Conservation (phyloP, 2,113 vertebrate genomes). For the Gila orcuttii region DNA sequence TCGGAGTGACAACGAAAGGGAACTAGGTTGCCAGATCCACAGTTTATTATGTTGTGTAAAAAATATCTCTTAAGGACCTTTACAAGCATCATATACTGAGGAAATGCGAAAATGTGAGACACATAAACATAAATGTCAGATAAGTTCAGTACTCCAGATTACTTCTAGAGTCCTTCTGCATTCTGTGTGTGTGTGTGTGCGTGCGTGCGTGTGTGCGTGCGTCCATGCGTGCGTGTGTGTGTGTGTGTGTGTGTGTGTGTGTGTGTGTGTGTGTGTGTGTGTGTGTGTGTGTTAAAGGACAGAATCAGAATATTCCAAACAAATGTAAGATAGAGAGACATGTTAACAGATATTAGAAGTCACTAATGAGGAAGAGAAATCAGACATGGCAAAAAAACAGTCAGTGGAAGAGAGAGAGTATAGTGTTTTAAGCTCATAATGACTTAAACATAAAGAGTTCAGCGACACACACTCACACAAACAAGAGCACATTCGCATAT, state of each 20-base stretch:
- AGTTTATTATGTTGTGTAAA: constrained; percentile 5
- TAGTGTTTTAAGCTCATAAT: not conserved
- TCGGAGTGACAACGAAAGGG: too few relatives aligned
- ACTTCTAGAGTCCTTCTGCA: not conserved
- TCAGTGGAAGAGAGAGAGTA: not conserved
- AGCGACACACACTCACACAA: not conserved
- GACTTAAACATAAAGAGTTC: constrained; percentile 31
- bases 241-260: too few relatives aligned
- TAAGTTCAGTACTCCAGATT: not conserved
- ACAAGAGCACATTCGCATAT: not conserved
- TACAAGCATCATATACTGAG: constrained; percentile 15
- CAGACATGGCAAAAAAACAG: not conserved
- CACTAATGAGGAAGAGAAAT: not conserved
- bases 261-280: too few relatives aligned
- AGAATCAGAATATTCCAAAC: not conserved
- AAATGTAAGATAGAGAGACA: not conserved
- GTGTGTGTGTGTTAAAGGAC: too few relatives aligned
- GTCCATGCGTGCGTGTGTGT: too few relatives aligned
- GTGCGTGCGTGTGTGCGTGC: too few relatives aligned
- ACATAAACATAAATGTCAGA: not conserved
- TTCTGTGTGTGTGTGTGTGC: too few relatives aligned
- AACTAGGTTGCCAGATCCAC: constrained; percentile 16
- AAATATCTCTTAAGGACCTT: not conserved
- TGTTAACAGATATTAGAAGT: not conserved
- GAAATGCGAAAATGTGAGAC: not conserved